phyloP scores from a whole-genome alignment of 2,888 invertebrate species.

The Phyllotreta striolata region DNA sequence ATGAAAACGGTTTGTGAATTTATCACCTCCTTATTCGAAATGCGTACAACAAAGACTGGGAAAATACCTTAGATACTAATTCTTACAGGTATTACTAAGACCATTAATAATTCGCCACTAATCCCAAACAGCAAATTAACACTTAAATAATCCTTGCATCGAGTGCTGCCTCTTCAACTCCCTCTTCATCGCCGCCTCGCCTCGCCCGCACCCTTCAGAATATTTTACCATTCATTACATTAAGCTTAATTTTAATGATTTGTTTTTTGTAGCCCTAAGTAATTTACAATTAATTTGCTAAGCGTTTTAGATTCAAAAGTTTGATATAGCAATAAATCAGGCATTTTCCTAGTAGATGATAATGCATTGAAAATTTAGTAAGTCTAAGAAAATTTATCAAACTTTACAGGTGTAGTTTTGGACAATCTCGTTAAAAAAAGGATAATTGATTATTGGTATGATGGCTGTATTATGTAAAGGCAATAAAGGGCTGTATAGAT shows the following conservation, averaged over 20 bases:
- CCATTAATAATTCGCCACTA: slow-evolving; percentile 18
- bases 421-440: not conserved
- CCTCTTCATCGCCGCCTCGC: slow-evolving; percentile 2
- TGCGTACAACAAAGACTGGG: slow-evolving; percentile 3
- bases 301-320: no score
- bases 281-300: no score
- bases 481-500: slow-evolving; percentile 14
- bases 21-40: slow-evolving; percentile 1
- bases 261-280: no score
- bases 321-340: no score
- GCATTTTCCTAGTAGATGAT: no score
- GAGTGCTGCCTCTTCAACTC: slow-evolving; percentile 9
- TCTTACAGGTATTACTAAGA: slow-evolving; percentile 15
- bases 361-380: no score
- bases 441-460: slow-evolving; percentile 4
- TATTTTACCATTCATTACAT: slow-evolving; percentile 16
- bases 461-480: slow-evolving; percentile 4
- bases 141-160: slow-evolving; percentile 18
- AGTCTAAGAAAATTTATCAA: no score
- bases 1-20: no score
- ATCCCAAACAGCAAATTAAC: slow-evolving; percentile 20
- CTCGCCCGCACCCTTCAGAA: slow-evolving; percentile 3
- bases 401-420: no score
- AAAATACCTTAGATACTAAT: slow-evolving; percentile 12
- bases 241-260: not conserved